Evolutionary conservation across 2,797 vertebrate species (phyloP).

Genomic region (Neosilurus mollespiculum): DNA sequence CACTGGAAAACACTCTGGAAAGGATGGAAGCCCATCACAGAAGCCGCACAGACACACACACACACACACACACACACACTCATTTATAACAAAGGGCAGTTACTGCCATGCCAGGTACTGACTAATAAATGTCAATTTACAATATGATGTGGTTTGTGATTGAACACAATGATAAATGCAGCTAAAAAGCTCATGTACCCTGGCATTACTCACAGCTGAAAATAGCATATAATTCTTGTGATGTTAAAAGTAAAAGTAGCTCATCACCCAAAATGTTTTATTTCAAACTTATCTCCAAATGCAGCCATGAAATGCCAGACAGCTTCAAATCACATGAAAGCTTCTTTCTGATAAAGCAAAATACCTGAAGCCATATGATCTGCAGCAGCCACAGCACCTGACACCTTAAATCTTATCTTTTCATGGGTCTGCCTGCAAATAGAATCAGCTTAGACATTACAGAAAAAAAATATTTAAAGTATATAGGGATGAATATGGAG

Average conservation of each 20-base stretch:
- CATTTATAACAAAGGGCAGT: neutral
- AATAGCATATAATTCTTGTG: neutral
- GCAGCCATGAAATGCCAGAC: slow-evolving; percentile 57
- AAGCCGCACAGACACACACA: neutral
- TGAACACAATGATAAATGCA: neutral
- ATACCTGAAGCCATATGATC: slow-evolving; percentile 66
- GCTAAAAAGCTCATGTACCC: neutral
- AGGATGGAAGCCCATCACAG: neutral
- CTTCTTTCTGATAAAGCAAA: slow-evolving; percentile 58
- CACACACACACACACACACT: neutral
- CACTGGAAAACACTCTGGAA: neutral
- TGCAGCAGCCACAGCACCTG: slow-evolving; percentile 56
- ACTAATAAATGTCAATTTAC: neutral
- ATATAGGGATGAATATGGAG: neutral
- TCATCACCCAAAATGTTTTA: neutral
- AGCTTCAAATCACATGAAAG: slow-evolving; percentile 63
- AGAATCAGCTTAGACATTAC: slow-evolving; percentile 7
- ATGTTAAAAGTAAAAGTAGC: slow-evolving; percentile 1
- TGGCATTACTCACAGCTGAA: neutral
- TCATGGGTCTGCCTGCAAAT: neutral
- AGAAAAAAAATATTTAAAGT: slow-evolving; percentile 6
- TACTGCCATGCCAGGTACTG: neutral
- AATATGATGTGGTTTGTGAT: too few species aligned
- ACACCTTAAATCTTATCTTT: slow-evolving; percentile 33
- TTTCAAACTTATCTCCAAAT: slow-evolving; percentile 15